phyloP scores from a whole-genome alignment of 2,888 invertebrate species.

The Lithophane socia region DNA sequence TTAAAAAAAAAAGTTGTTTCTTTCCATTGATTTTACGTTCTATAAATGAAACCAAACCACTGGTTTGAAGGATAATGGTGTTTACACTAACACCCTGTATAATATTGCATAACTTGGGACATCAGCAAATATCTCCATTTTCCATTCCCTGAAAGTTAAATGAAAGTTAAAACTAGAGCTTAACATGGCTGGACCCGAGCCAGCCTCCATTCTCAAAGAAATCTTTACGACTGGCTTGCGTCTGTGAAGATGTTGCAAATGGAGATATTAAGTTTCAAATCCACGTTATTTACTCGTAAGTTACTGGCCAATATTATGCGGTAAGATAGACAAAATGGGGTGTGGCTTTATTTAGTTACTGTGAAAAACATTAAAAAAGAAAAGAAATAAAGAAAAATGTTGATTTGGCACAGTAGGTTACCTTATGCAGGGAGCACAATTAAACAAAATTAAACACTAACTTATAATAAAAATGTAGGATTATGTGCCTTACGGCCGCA shows the following conservation, averaged over 20 bases:
- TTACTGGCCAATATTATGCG: constrained; percentile 13
- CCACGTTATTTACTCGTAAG: background rate
- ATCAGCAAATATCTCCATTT: constrained; percentile 13
- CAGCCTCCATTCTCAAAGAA: constrained; percentile 25
- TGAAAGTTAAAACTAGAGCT: constrained; percentile 36
- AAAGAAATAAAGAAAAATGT: background rate
- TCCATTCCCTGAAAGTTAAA: constrained; percentile 35
- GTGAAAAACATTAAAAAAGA: background rate
- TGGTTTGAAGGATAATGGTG: no score
- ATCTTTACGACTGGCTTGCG: constrained; percentile 45
- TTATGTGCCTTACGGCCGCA: background rate
- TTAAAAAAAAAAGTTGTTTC: no score
- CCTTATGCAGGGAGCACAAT: no score
- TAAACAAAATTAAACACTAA: background rate
- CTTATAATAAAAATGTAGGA: background rate
- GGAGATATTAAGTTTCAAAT: constrained; percentile 39
- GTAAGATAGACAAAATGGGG: background rate
- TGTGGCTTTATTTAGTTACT: background rate
- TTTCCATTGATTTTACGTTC: no score
- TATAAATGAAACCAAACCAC: no score
- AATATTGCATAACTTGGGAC: constrained; percentile 7
- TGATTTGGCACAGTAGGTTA: background rate
- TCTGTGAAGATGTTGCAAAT: constrained; percentile 29
- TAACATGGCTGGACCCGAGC: constrained; percentile 36
- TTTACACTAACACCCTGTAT: background rate